A percentile compares a stretch with the other conserved stretches of the same genome.
phyloP scores from a whole-genome alignment of 2,888 invertebrate species.

The Idaea straminata region DNA sequence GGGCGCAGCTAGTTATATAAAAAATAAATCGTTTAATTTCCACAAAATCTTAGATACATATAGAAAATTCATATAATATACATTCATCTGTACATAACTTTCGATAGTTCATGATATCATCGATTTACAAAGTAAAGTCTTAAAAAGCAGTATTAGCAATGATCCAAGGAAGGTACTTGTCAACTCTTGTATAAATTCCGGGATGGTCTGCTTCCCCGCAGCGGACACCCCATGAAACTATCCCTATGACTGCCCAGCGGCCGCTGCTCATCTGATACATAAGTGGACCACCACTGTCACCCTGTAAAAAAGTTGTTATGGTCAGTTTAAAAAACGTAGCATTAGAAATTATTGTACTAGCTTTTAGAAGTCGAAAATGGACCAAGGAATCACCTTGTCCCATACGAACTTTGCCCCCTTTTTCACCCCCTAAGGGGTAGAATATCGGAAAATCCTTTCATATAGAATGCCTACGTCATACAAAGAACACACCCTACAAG shows the following conservation, averaged over 20 bases:
- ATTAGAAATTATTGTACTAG: too few relatives aligned
- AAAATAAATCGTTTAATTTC: too few relatives aligned
- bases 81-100: neutral
- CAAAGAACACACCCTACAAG: too few relatives aligned
- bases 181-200: conserved; percentile 89
- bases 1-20: too few relatives aligned
- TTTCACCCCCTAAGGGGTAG: too few relatives aligned
- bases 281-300: conserved; percentile 92
- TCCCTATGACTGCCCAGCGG: conserved; percentile 88
- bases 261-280: conserved; percentile 86
- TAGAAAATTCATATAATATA: neutral
- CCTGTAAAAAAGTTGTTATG: conserved; percentile 66
- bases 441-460: too few relatives aligned
- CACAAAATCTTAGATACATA: neutral
- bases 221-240: conserved; percentile 92
- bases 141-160: conserved; percentile 61
- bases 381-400: too few relatives aligned
- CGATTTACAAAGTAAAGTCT: neutral
- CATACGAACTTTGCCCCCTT: too few relatives aligned
- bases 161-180: conserved; percentile 86
- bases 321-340: too few relatives aligned
- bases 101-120: neutral
- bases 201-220: conserved; percentile 89
- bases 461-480: too few relatives aligned
- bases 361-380: too few relatives aligned